phyloP scores from a whole-genome alignment of 2,888 invertebrate genomes.

The Lochmaea crataegi region DNA sequence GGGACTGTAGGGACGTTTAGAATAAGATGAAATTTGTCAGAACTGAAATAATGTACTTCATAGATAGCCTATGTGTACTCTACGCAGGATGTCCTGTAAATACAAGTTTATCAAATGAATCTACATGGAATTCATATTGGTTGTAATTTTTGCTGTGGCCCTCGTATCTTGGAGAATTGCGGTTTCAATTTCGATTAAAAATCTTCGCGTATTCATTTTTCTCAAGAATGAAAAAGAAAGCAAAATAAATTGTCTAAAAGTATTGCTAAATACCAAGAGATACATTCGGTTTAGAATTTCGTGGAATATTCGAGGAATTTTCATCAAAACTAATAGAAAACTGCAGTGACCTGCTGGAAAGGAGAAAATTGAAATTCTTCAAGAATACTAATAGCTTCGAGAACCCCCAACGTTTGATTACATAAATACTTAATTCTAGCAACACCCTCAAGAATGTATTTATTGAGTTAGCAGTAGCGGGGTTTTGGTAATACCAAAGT shows the following conservation, averaged over 20 bases:
- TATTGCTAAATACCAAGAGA: slow-evolving; percentile 10
- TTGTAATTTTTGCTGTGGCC: neutral
- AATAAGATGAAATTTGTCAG: too few relatives aligned
- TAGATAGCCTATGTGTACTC: too few relatives aligned
- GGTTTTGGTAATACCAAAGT: neutral
- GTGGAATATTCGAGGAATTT: slow-evolving; percentile 23
- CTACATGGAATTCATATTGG: neutral
- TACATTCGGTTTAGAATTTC: neutral
- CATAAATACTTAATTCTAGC: slow-evolving; percentile 52
- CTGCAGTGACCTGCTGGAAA: slow-evolving; percentile 17
- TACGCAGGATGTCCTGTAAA: too few relatives aligned
- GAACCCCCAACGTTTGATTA: slow-evolving; percentile 50
- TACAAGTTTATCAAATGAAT: too few relatives aligned
- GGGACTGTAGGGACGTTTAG: too few relatives aligned
- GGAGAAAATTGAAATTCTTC: slow-evolving; percentile 43
- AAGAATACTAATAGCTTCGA: slow-evolving; percentile 43
- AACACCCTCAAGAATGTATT: slow-evolving; percentile 50
- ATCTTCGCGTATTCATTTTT: neutral
- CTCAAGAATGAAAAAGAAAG: neutral
- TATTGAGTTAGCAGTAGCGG: slow-evolving; percentile 49
- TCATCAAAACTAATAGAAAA: slow-evolving; percentile 24
- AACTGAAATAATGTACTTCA: too few relatives aligned
- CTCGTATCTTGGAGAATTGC: neutral
- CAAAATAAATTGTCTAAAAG: neutral
- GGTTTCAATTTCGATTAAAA: neutral